Conservation (phyloP, 2,797 vertebrate species). For the Acipenser transmontanus region DNA sequence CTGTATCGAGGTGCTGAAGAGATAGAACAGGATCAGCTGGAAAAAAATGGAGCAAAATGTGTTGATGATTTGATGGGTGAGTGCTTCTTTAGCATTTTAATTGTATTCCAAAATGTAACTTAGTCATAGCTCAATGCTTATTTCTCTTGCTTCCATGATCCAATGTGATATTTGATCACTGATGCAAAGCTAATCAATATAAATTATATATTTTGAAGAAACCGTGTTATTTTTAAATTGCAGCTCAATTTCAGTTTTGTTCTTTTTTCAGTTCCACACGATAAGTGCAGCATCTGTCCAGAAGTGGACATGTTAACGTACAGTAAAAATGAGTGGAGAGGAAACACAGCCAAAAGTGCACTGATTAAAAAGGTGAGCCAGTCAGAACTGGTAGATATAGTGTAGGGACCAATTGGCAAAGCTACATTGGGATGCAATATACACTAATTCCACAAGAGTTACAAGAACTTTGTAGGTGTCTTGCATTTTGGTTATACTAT, state of each 20-base stretch:
- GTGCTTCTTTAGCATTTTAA: slow-evolving; percentile 29
- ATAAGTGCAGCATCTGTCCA: slow-evolving; percentile 68
- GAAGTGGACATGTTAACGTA: slow-evolving; percentile 83
- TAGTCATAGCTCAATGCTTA: not conserved
- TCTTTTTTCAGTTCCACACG: slow-evolving; percentile 38
- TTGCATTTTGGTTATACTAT: no score
- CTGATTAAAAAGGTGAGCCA: slow-evolving; percentile 79
- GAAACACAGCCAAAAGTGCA: slow-evolving; percentile 80
- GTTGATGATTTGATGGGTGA: not conserved
- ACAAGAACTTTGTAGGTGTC: no score
- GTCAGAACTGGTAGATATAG: no score
- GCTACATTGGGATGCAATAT: no score
- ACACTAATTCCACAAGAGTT: no score
- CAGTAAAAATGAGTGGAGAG: slow-evolving; percentile 86
- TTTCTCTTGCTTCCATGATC: no score
- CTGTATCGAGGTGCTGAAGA: slow-evolving; percentile 83
- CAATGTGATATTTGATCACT: not conserved
- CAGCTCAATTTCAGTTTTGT: no score
- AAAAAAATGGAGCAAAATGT: not conserved
- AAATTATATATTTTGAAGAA: no score
- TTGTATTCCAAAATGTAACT: slow-evolving; percentile 37
- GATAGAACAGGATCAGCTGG: slow-evolving; percentile 52
- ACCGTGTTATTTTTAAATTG: no score
- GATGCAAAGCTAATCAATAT: slow-evolving; percentile 28
- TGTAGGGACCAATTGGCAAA: no score